phyloP scores from a whole-genome alignment of 2,797 vertebrate species.

The Xenentodon cancila region DNA sequence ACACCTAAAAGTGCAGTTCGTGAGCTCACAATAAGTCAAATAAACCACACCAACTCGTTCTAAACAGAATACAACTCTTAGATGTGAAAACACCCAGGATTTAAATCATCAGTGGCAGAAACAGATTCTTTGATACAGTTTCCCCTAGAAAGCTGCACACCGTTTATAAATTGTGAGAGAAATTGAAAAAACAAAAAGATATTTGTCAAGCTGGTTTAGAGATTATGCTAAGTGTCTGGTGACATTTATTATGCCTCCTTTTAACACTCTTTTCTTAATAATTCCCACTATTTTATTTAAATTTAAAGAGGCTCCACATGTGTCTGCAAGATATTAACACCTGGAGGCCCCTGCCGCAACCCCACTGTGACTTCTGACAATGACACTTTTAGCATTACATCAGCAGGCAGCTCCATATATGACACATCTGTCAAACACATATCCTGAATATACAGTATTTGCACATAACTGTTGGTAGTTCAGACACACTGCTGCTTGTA shows the following conservation, averaged over 20 bases:
- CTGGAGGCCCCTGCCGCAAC: conserved; percentile 14
- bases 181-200: too few species aligned
- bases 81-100: background rate
- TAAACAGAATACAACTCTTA: too few species aligned
- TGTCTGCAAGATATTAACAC: background rate
- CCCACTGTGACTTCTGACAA: conserved; percentile 37
- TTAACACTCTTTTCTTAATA: too few species aligned
- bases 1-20: too few species aligned
- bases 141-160: too few species aligned
- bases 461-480: conserved; percentile 6
- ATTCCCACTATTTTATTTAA: background rate
- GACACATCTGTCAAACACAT: conserved; percentile 57
- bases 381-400: conserved; percentile 58
- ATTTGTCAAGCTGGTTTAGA: too few species aligned
- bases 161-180: too few species aligned
- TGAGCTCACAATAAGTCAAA: too few species aligned
- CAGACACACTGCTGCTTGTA: conserved; percentile 11
- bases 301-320: background rate
- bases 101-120: conserved; percentile 12
- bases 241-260: too few species aligned
- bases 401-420: conserved; percentile 48
- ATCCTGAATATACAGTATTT: conserved; percentile 11
- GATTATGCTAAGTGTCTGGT: too few species aligned
- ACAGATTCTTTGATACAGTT: background rate
- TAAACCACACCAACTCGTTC: too few species aligned